Percentiles rank a stretch among this genome's conserved stretches.
These are phyloP conservation scores for Hapalemur alaotrensis DNA, from an alignment of 2,797 vertebrate species.

Conservation along the genomic window DNA sequence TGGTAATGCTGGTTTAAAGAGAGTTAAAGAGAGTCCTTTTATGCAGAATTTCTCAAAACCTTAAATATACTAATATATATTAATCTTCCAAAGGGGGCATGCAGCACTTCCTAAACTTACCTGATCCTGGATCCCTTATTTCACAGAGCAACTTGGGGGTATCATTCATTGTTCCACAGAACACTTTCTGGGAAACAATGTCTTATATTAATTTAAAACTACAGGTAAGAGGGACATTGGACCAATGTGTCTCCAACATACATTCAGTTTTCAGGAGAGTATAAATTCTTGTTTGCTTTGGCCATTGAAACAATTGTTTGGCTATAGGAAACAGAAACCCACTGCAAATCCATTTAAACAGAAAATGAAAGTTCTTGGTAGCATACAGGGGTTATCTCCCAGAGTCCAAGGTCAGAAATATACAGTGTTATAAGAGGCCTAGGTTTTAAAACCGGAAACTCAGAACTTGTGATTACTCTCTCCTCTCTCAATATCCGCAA, in stretches of 20 bases:
- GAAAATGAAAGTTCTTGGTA: constrained; percentile 30
- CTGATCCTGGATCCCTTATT: neutral
- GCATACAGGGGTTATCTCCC: neutral
- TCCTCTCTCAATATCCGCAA: neutral
- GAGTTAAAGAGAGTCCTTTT: neutral
- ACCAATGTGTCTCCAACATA: neutral
- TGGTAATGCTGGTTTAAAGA: constrained; percentile 1
- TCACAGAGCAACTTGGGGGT: neutral
- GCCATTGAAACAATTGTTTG: constrained; percentile 9
- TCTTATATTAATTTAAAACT: neutral
- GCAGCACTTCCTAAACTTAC: neutral
- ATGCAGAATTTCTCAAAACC: neutral
- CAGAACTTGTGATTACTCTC: neutral
- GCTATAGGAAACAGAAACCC: constrained; percentile 11
- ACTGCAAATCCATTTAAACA: constrained; percentile 33
- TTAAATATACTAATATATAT: neutral
- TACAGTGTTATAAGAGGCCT: neutral
- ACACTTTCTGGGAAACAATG: neutral
- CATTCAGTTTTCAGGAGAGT: neutral
- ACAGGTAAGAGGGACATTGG: neutral
- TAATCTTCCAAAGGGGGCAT: neutral
- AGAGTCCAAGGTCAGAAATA: constrained; percentile 4
- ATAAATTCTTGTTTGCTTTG: constrained; percentile 18
- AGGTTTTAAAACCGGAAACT: neutral
- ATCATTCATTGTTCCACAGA: neutral